phyloP scores from a whole-genome alignment of 2,888 invertebrate genomes.

The Galerucella pusilla region DNA sequence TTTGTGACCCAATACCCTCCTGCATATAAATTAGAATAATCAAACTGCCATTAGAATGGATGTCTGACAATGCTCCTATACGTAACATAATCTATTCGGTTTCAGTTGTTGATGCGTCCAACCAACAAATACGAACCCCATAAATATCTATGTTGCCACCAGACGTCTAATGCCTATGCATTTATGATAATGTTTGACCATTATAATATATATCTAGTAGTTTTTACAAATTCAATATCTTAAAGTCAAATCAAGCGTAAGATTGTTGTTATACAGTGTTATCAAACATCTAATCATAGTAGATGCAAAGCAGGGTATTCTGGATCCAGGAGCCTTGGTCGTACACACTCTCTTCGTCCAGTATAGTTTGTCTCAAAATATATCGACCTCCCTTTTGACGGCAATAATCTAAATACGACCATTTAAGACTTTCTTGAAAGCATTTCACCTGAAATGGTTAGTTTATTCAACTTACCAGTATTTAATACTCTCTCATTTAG shows the following conservation, averaged over 20 bases:
- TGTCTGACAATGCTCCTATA: not conserved
- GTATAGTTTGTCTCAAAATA: no score
- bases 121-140: constrained; percentile 37
- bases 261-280: constrained; percentile 3
- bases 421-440: no score
- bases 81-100: not conserved
- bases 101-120: not conserved
- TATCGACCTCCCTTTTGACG: no score
- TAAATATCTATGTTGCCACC: constrained; percentile 49
- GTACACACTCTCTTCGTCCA: no score
- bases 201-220: constrained; percentile 45
- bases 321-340: no score
- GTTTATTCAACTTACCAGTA: no score
- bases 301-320: no score
- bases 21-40: not conserved
- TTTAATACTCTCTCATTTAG: no score
- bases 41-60: not conserved
- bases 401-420: no score
- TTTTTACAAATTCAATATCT: constrained; percentile 51
- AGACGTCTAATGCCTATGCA: constrained; percentile 52
- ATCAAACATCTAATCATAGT: no score
- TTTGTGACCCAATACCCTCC: not conserved
- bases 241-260: constrained; percentile 51
- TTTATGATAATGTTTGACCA: constrained; percentile 53
- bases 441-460: no score